Base-by-base conservation (phyloP, 2,797 vertebrate genomes). In the Yasuhikotakia modesta region DNA sequence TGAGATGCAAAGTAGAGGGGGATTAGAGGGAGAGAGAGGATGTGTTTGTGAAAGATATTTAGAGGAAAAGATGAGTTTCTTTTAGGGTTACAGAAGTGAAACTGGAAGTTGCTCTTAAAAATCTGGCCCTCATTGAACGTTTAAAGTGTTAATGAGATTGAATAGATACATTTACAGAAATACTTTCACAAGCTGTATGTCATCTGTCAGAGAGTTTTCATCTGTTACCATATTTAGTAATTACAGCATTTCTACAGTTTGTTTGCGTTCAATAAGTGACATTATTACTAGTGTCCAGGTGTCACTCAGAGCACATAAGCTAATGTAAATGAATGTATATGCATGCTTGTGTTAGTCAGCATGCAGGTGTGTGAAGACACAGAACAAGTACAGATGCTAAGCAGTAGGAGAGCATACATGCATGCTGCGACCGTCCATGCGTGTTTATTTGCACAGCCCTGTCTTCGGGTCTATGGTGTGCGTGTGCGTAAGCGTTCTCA, bases 1-100 rank as follows among this genome's bases (percentile, higher is more conserved):
- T 92, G 95, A 92, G 92, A 94, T 93, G 93, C 92, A 94, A 93
- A 94, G 92, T 92, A 93, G 92, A 89, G 85, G 87, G 85, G 91
- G 92, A 92, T 92, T 91, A 86, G 83, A 91, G 86, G 61, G 81
- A 90, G 90, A 91, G 85, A 87, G 85, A 73, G 80, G 84, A 80
- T 79, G 83, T 69, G 82, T 2, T 8, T 63, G 70, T 80, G 60
- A 76, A 74, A 75, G 76, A 78, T 81, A 80, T 75, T 85, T 88
- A 88, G 87, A 87, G 86, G 53, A 43, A 90, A 87, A 84, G 88
- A 88, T 87, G 87, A 87, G 85, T 88, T 89, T 83, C 66, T 75
- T 83, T 68, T 55, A 45, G 64, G 90, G 90, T 90, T 91, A 89
- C 80, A 64, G 79, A 78, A 90, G 87, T 82, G 85, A 85, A 87